These are phyloP conservation scores for Rhombomys opimus DNA, from an alignment of 2,113 vertebrate genomes.

Conservation along the genomic window DNA sequence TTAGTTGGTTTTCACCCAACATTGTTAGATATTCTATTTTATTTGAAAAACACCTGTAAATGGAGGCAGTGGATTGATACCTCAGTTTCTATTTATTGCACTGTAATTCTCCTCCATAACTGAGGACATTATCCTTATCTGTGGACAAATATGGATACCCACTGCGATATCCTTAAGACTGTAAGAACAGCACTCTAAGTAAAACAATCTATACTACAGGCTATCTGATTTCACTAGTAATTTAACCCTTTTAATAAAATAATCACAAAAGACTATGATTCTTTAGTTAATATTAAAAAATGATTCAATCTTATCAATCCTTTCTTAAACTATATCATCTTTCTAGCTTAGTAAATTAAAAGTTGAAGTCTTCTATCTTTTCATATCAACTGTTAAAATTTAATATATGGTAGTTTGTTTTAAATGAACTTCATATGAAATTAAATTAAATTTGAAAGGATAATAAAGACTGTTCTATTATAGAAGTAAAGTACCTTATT, in stretches of 20 bases:
- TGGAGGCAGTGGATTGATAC: background rate
- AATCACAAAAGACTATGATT: background rate
- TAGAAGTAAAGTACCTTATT: background rate
- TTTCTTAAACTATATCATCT: background rate
- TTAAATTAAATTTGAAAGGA: constrained; percentile 26
- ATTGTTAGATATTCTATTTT: background rate
- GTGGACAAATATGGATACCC: background rate
- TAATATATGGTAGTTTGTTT: background rate
- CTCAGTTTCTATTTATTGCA: background rate
- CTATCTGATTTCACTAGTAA: background rate
- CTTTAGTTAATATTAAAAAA: background rate
- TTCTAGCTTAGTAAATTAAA: background rate
- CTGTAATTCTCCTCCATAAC: background rate
- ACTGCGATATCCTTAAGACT: background rate
- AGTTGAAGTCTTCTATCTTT: background rate
- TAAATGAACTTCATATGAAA: background rate
- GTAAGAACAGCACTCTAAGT: background rate
- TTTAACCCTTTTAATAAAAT: background rate
- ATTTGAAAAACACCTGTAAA: background rate
- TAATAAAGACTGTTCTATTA: background rate
- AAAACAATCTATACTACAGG: background rate
- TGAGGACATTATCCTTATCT: background rate
- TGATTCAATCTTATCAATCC: background rate
- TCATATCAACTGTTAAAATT: background rate
- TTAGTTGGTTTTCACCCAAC: background rate